Evolutionary conservation across 2,113 vertebrate genomes (phyloP).

Genomic region (Pomatostomus ruficeps): DNA sequence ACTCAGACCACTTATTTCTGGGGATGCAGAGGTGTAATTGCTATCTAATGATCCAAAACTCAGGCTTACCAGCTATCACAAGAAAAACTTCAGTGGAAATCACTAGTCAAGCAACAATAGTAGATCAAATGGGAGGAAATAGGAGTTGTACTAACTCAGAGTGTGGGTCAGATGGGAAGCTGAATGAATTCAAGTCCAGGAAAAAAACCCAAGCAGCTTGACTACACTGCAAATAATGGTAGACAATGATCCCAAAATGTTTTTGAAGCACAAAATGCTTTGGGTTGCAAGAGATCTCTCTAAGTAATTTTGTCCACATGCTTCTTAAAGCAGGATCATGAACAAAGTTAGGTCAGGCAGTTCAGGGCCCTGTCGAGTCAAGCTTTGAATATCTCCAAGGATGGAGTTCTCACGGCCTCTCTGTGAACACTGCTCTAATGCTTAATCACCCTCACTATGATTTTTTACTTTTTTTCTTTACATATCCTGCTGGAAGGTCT

Average conservation of each 20-base stretch:
- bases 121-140: neutral
- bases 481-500: neutral
- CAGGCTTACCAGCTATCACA: neutral
- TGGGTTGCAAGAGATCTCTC: neutral
- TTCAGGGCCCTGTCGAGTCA: neutral
- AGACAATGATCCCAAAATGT: neutral
- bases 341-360: neutral
- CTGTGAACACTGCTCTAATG: neutral
- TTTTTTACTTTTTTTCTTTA: neutral
- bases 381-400: neutral
- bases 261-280: neutral
- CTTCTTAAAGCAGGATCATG: neutral
- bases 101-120: neutral
- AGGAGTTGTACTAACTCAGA: neutral
- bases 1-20: neutral
- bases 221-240: neutral
- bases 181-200: neutral
- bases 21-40: neutral
- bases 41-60: neutral
- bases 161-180: neutral
- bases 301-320: neutral
- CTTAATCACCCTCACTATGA: neutral
- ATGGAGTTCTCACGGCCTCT: neutral
- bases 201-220: neutral
- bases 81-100: neutral